These are phyloP conservation scores for Stegodyphus mimosarum DNA, from an alignment of 1,140 invertebrate species.

Conservation along the genomic window DNA sequence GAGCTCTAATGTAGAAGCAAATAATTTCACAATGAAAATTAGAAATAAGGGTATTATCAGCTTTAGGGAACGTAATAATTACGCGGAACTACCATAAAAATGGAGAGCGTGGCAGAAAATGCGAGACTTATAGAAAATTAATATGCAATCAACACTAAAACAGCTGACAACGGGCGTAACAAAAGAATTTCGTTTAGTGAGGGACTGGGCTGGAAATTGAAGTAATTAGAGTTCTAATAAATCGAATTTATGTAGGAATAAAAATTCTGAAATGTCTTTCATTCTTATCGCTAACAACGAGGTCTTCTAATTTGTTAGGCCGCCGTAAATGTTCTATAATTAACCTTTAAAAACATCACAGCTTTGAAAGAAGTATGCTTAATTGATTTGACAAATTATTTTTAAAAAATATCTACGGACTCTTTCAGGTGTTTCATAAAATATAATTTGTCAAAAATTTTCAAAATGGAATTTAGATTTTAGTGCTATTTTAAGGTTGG, in stretches of 20 bases:
- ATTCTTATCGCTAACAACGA: too few relatives aligned
- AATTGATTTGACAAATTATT: too few relatives aligned
- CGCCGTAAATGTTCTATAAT: too few relatives aligned
- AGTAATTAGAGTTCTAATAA: conserved; percentile 27
- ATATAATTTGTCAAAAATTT: too few relatives aligned
- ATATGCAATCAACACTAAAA: conserved; percentile 24
- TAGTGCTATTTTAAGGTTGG: too few relatives aligned
- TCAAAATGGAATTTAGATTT: too few relatives aligned
- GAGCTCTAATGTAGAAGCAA: conserved; percentile 16
- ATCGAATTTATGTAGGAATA: conserved; percentile 34
- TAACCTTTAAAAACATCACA: too few relatives aligned
- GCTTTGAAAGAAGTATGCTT: too few relatives aligned
- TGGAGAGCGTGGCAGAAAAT: neutral
- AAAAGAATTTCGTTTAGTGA: conserved; percentile 16
- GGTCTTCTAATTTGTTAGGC: too few relatives aligned
- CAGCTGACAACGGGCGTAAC: conserved; percentile 22
- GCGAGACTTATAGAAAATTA: conserved; percentile 40
- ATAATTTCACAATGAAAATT: conserved; percentile 43
- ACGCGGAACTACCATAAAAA: conserved; percentile 4
- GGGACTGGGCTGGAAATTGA: conserved; percentile 17
- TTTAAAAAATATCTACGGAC: too few relatives aligned
- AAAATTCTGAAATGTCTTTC: too few relatives aligned
- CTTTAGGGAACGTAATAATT: conserved; percentile 38
- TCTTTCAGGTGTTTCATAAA: too few relatives aligned
- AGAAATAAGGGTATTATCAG: conserved; percentile 44